phyloP scores from a whole-genome alignment of 2,797 vertebrate genomes.

The Xerus rutilus region DNA sequence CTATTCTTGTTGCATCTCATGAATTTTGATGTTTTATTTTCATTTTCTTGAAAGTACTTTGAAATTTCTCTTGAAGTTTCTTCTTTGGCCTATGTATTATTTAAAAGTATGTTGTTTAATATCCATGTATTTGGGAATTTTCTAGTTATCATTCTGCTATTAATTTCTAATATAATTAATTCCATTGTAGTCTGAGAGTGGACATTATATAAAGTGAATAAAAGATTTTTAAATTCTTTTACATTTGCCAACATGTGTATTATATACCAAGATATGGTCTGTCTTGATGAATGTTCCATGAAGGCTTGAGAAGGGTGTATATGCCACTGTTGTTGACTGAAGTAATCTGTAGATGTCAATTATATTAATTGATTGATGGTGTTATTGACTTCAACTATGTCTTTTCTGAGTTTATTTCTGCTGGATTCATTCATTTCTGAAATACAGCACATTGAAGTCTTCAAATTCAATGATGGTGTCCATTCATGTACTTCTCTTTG shows the following conservation, averaged over 20 bases:
- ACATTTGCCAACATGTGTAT: no score
- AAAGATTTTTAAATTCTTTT: not conserved
- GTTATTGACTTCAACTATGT: not conserved
- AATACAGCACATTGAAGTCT: not conserved
- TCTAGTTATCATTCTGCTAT: not conserved
- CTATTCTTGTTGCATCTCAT: not conserved
- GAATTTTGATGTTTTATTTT: not conserved
- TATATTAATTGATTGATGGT: not conserved
- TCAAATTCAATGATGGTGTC: no score
- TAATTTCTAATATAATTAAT: not conserved
- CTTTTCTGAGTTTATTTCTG: not conserved
- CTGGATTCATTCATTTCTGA: not conserved
- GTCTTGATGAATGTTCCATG: not conserved
- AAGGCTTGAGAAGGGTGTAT: not conserved
- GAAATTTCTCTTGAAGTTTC: not conserved
- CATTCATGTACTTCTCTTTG: not conserved
- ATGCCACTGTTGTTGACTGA: not conserved
- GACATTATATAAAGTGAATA: not conserved
- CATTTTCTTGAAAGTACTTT: not conserved
- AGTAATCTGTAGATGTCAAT: not conserved
- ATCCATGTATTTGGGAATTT: not conserved
- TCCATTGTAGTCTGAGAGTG: not conserved
- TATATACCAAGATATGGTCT: not conserved
- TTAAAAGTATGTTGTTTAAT: not conserved
- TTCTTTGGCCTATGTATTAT: not conserved